Evolutionary conservation across 2,888 invertebrate genomes (phyloP).

Genomic region (Tenthredo mesomela): DNA sequence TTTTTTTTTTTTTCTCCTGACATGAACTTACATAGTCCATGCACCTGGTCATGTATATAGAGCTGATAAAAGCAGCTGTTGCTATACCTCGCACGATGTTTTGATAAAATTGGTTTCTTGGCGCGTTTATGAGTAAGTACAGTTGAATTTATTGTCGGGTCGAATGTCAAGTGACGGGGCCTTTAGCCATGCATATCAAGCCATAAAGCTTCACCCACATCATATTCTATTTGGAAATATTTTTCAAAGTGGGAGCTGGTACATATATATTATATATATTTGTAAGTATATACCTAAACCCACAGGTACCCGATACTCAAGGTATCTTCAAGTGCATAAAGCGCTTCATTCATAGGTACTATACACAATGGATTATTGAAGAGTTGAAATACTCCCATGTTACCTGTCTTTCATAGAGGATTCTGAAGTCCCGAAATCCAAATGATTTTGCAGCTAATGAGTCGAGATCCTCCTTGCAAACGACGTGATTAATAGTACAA

Average conservation of each 20-base stretch:
- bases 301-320: too few species aligned
- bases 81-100: background rate
- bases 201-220: background rate
- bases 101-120: conserved; percentile 32
- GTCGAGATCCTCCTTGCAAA: too few species aligned
- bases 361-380: too few species aligned
- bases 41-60: background rate
- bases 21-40: background rate
- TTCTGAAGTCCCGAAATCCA: too few species aligned
- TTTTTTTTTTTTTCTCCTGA: background rate
- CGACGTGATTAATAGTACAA: too few species aligned
- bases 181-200: conserved; percentile 18
- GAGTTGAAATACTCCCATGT: too few species aligned
- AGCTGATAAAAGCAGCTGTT: conserved; percentile 4
- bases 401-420: too few species aligned
- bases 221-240: background rate
- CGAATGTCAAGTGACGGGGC: conserved; percentile 29
- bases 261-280: too few species aligned
- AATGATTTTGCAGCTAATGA: too few species aligned
- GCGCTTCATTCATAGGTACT: too few species aligned
- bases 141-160: conserved; percentile 38
- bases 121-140: conserved; percentile 26
- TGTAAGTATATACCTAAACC: too few species aligned
- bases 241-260: background rate
- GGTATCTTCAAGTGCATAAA: too few species aligned